Conservation (phyloP, 2,888 invertebrate genomes). For the Ennomos erosarius region DNA sequence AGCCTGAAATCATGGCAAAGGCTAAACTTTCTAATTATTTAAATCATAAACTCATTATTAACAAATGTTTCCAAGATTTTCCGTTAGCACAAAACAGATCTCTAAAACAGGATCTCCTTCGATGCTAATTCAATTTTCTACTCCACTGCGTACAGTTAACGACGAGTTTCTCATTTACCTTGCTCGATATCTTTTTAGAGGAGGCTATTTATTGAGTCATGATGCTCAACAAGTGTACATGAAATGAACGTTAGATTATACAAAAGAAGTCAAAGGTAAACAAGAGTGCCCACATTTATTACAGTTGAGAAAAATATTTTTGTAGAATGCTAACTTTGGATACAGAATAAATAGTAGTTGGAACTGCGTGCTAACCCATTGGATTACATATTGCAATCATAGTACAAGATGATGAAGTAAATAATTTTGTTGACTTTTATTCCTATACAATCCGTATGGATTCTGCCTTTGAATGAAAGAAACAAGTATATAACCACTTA, state of each 20-base stretch:
- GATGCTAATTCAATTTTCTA: slow-evolving; percentile 67
- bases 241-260: slow-evolving; percentile 17
- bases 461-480: too few species aligned
- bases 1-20: too few species aligned
- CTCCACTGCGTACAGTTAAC: slow-evolving; percentile 63
- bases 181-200: slow-evolving; percentile 57
- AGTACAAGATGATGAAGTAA: too few species aligned
- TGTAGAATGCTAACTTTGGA: too few species aligned
- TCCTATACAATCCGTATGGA: too few species aligned
- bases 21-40: too few species aligned
- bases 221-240: slow-evolving; percentile 30
- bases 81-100: slow-evolving; percentile 33
- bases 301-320: slow-evolving; percentile 5
- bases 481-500: too few species aligned
- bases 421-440: too few species aligned
- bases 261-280: slow-evolving; percentile 14
- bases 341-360: too few species aligned
- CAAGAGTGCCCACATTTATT: slow-evolving; percentile 8
- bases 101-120: slow-evolving; percentile 52
- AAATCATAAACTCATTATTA: background rate
- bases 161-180: slow-evolving; percentile 60
- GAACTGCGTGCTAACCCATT: too few species aligned
- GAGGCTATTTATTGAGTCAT: slow-evolving; percentile 41
- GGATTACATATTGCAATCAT: too few species aligned
- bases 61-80: background rate